Evolutionary conservation across 2,113 vertebrate species (phyloP), one percentile per base, ranked within the genome.

Genomic region (Pipa parva): DNA sequence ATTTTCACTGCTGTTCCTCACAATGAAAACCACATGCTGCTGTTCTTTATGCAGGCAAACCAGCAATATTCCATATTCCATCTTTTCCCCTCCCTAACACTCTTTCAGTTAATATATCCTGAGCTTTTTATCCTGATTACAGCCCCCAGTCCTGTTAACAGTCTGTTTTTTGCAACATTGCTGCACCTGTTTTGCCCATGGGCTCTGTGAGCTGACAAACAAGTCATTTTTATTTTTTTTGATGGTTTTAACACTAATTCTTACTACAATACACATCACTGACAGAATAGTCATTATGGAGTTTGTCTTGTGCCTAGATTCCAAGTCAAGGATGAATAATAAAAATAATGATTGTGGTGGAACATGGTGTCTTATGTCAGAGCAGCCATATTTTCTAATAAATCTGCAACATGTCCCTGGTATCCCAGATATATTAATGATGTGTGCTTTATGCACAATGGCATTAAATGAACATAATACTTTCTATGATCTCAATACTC

Each of bases 141-240:
- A 18, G 39, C 39, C 39, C 13, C 17, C 17, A 3, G 39, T 42
- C 9, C 25, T 71, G 59, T 28, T 62, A 54, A 60, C 20, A 22
- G 15, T 49, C 39, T 42, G 50, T 26, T 46, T 63, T 73, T 74
- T 61, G 21, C 22, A 67, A 31, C 70, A 72, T 71, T 72, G 52
- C 71, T 29, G 11, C 77, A 84, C 78, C 79, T 84, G 81, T 77
- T 84, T 84, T 74, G 79, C 79, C 79, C 72, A 75, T 78, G 76
- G n/a, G 81, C 82, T 56, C 50, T 75, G 22, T 21, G 71, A 70
- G 56, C 9, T 37, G 74, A 69, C 60, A 79, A 79, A 81, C 77
- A 73, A 81, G 74, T 68, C n/a, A n/a, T n/a, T n/a, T n/a, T n/a
- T n/a, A n/a, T n/a, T 73, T 74, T 72, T 63, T 67, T 74, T 70